Evolutionary conservation across 1,140 invertebrate genomes (phyloP), one percentile per base, ranked within the genome.

Genomic region (Scaptomyza graminum): DNA sequence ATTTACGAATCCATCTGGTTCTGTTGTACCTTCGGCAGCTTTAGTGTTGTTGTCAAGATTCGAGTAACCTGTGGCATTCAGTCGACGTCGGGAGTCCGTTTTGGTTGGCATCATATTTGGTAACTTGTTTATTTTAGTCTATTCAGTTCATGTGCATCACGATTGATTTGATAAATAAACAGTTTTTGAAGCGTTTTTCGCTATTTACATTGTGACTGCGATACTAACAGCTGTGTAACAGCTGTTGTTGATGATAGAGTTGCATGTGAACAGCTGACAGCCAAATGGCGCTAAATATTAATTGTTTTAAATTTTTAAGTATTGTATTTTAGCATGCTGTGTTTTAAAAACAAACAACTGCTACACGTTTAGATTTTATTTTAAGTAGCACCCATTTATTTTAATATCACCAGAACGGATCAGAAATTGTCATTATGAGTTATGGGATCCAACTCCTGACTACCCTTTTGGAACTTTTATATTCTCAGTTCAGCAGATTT

Each of bases 1-100:
- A 31, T 87, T 68, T 0, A 87, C 61, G 12, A 87, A 87, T 4
- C 82, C 82, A 73, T 87, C 82, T 6, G 69, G 66, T 41, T 80
- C 81, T 43, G 37, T 57, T 0, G n/a, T 12, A 1, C 22, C 65
- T 13, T 67, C 69, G 5, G 18, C 28, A 5, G 64, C 71, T 47
- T 88, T 87, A 11, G 39, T 22, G 15, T 67, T 22, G 15, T 67
- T 69, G 3, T 71, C 69, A 4, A 31, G 52, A 18, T 18, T 11
- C 11, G 56, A 31, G 5, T 8, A 18, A 0, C 49, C 71, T 3
- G 63, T 60, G 9, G 44, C 34, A 62, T 88, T 87, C 16, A 88
- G 67, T 3, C 82, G 82, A 1, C 74, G 78, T 7, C 82, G 70
- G 0, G 82, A 87, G 22, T 87, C 74, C 6, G 83, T 60, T 55